Percentiles rank a stretch among this genome's conserved stretches.
Evolutionary conservation across 1,140 invertebrate genomes (phyloP).

Genomic region (Aphaenogaster rudis): DNA sequence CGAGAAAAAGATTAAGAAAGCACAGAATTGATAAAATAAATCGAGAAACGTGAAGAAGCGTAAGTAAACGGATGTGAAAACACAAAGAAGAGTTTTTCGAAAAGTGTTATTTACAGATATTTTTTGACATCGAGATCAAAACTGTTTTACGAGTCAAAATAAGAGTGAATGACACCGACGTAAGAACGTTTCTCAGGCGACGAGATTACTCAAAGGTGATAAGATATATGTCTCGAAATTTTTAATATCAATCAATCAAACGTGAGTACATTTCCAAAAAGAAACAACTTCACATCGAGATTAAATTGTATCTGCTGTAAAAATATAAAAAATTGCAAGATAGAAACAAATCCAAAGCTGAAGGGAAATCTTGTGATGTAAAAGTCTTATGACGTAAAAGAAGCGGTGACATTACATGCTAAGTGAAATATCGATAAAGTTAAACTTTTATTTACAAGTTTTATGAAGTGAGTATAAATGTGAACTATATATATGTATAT

Average conservation of each 20-base stretch:
- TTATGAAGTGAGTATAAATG: slow-evolving; percentile 2
- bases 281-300: slow-evolving; percentile 49
- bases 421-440: slow-evolving; percentile 48
- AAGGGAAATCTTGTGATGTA: slow-evolving; percentile 32
- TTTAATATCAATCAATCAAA: slow-evolving; percentile 23
- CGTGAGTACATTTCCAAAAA: slow-evolving; percentile 39
- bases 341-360: slow-evolving; percentile 50
- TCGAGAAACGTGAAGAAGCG: slow-evolving; percentile 9
- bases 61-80: slow-evolving; percentile 16
- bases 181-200: neutral
- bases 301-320: slow-evolving; percentile 35
- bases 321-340: slow-evolving; percentile 37
- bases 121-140: slow-evolving; percentile 52
- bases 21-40: slow-evolving; percentile 29
- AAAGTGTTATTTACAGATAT: slow-evolving; percentile 44
- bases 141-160: neutral
- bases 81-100: neutral
- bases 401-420: slow-evolving; percentile 58
- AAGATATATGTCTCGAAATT: neutral
- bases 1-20: slow-evolving; percentile 40
- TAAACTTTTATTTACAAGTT: slow-evolving; percentile 58
- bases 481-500: neutral
- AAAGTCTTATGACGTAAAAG: slow-evolving; percentile 32
- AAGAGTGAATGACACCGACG: slow-evolving; percentile 5
- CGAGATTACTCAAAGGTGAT: slow-evolving; percentile 23